Conservation (phyloP, 2,797 vertebrate species). For the Notolepis coatsorum region DNA sequence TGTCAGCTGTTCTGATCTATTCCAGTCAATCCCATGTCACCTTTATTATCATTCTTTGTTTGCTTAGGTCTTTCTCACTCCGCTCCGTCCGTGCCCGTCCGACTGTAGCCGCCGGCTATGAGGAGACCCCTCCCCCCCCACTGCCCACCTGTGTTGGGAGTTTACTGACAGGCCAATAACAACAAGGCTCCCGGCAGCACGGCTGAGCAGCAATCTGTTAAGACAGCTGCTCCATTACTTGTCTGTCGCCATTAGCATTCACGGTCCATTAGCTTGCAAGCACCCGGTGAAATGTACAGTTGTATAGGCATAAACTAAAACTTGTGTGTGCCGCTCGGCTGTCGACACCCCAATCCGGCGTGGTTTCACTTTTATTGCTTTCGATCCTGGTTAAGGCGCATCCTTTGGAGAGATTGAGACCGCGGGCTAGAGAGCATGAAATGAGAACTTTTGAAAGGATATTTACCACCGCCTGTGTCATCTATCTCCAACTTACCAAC, state of each 20-base stretch:
- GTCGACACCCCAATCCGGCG: neutral
- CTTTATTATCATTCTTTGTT: too few relatives aligned
- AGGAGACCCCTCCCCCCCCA: conserved; percentile 6
- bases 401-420: conserved; percentile 3
- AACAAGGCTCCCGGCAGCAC: conserved; percentile 33
- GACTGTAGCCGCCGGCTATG: conserved; percentile 5
- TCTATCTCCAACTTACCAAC: neutral
- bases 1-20: conserved; percentile 25
- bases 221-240: conserved; percentile 60
- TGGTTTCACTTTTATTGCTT: conserved; percentile 10
- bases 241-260: conserved; percentile 65
- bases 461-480: conserved; percentile 1
- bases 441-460: conserved; percentile 3
- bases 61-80: conserved; percentile 8
- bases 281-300: conserved; percentile 62
- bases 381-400: neutral
- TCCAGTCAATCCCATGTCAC: conserved; percentile 18
- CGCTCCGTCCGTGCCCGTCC: conserved; percentile 8
- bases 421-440: conserved; percentile 8
- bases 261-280: conserved; percentile 68
- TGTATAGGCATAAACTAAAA: conserved; percentile 55
- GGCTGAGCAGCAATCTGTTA: conserved; percentile 38
- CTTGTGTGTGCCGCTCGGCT: conserved; percentile 24
- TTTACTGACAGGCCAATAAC: conserved; percentile 57
- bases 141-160: conserved; percentile 23